Evolutionary conservation across 2,113 vertebrate species (phyloP), one percentile per base, ranked within the genome.

Genomic region (Spea bombifrons): DNA sequence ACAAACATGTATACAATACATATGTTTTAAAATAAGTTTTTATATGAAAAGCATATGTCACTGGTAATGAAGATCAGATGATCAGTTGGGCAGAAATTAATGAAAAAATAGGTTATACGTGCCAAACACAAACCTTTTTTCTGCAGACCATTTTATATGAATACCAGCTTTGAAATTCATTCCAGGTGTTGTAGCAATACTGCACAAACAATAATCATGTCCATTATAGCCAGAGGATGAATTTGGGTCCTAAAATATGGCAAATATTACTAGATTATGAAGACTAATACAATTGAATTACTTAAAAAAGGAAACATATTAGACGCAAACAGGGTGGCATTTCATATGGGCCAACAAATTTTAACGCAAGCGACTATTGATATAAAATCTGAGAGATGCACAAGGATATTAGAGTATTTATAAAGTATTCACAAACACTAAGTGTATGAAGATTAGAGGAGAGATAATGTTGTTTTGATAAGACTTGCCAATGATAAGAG

Each of bases 171-270:
- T 66, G 69, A 71, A 78, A 78, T 78, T 52, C 64, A 48, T 78
- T 78, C 76, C 76, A 78, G 76, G 76, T 78, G 76, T 59, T 72
- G 48, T 43, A 78, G 66, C 48, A 78, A 72, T 71, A 50, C 69
- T 72, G 59, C 72, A 66, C 61, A 71, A 78, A 78, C 70, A 78
- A 72, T 70, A 66, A 50, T 57, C 57, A 61, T 72, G 69, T 72
- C 61, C 50, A 46, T 68, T 46, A 47, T 65, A 72, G 69, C 76
- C 69, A 71, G 69, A 69, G 69, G 61, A 66, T 30, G 70, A 61
- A 72, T 78, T 78, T 64, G 55, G 48, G 7, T 78, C 49, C 55
- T 10, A 50, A 71, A 70, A 78, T 78, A 59, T 78, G 76, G 76
- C 66, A 16, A 43, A 72, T 66, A 70, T 78, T 72, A 45, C 59